phyloP scores from a whole-genome alignment of 2,888 invertebrate genomes.

The Xestia ashworthii region DNA sequence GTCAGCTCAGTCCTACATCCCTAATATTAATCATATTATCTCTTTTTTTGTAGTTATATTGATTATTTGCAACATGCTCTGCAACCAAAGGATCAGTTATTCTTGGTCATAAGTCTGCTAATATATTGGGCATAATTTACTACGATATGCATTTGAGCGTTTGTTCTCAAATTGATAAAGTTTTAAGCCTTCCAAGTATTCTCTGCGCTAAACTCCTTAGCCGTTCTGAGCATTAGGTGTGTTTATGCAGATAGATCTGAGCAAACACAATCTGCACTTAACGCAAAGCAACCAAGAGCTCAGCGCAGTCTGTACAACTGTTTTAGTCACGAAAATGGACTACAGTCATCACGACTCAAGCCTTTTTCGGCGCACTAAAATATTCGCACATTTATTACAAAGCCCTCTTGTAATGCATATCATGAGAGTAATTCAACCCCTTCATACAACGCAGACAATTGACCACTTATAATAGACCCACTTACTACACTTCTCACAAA shows the following conservation, averaged over 20 bases:
- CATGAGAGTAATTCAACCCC: conserved; percentile 7
- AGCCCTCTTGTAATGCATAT: background rate
- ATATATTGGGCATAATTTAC: conserved; percentile 1
- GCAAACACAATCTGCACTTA: background rate
- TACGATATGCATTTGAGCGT: background rate
- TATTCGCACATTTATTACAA: background rate
- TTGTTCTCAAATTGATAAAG: background rate
- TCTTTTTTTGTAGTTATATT: background rate
- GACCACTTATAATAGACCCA: conserved; percentile 37
- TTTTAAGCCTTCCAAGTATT: conserved; percentile 3
- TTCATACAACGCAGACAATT: background rate
- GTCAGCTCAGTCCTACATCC: too few relatives aligned
- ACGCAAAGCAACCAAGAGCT: conserved; percentile 4
- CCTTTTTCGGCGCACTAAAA: conserved; percentile 15
- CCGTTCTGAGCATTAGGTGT: background rate
- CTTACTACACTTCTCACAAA: conserved; percentile 3
- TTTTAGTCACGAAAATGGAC: conserved; percentile 33
- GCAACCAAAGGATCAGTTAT: conserved; percentile 5
- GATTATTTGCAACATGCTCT: conserved; percentile 9
- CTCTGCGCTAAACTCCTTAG: background rate
- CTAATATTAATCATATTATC: background rate
- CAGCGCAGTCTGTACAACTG: conserved; percentile 2
- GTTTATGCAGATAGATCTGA: background rate
- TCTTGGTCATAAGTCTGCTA: conserved; percentile 21
- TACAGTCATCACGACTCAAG: background rate